Evolutionary conservation across 2,888 invertebrate genomes (phyloP), one percentile per base, ranked within the genome.

Genomic region (Listrodromus nycthemerus): DNA sequence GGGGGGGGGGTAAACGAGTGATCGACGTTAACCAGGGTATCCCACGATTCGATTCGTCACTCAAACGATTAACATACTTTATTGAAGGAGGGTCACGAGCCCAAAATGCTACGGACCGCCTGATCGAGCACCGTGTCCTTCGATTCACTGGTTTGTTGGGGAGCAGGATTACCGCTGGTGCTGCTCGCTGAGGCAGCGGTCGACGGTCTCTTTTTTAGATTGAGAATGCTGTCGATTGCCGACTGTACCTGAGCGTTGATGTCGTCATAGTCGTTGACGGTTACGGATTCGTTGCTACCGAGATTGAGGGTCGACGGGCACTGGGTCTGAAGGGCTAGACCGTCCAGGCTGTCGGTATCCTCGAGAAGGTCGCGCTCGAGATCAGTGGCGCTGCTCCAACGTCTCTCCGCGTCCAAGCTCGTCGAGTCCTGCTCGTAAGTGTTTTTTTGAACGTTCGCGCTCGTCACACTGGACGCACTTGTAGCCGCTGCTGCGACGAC

Each of bases 241-340:
- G 96, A 96, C 92, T 97, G 96, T 84, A 97, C 97, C 92, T 97
- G 96, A 41, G 96, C 96, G 87, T 96, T 96, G 82, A 96, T 96
- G 88, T 96, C 96, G 88, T 96, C 96, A 88, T 95, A 95, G 50
- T 93, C 93, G 75, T 92, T 91, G 50, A 87, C 89, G 45, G 88
- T 90, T 3, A 86, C 90, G 19, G 86, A 77, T 24, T 86, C 88
- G 27, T 85, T 85, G 24, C 80, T 82, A 16, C 79, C 84, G 21
- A 81, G 73, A 75, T 84, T 86, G 50, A 75, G 79, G 61, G 61
- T 85, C 75, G 52, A 74, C 74, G 90, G 90, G 74, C 90, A 91
- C 81, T 91, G 92, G 3, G 90, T 86, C 73, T 92, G 92, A 37
- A 93, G 86, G 21, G 92, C 92, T 41, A 93, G 85, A 30, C 91